Conservation (phyloP, 2,888 invertebrate genomes). For the Empis livida region DNA sequence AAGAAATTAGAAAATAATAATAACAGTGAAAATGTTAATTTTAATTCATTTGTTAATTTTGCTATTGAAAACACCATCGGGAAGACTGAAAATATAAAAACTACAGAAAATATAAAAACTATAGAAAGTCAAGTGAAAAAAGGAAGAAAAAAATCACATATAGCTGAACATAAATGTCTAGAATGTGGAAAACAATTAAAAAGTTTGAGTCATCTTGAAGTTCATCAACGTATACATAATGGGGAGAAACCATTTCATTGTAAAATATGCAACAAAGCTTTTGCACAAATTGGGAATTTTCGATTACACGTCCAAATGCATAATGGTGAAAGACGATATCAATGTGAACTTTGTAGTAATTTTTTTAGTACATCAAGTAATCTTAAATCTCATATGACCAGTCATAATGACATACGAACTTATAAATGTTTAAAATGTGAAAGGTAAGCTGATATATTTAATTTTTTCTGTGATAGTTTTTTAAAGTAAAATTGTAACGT, state of each 20-base stretch:
- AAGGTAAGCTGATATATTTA: neutral
- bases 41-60: too few relatives aligned
- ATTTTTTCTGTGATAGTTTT: too few relatives aligned
- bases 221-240: neutral
- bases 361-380: constrained; percentile 22
- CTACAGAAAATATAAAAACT: too few relatives aligned
- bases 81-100: too few relatives aligned
- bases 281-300: constrained; percentile 12
- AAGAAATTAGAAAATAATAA: too few relatives aligned
- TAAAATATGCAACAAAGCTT: neutral
- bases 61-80: too few relatives aligned
- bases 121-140: too few relatives aligned
- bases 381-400: constrained; percentile 19
- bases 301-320: constrained; percentile 18
- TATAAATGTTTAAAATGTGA: constrained; percentile 18
- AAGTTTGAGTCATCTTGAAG: neutral
- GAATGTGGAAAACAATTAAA: neutral
- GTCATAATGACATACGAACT: constrained; percentile 16
- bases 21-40: too few relatives aligned
- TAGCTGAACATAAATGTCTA: neutral
- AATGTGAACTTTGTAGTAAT: constrained; percentile 20
- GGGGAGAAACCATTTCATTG: neutral
- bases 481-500: too few relatives aligned
- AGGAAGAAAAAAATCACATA: too few relatives aligned
- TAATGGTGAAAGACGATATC: constrained; percentile 18